phyloP scores from a whole-genome alignment of 2,113 vertebrate genomes.

The Crotalus helleri region DNA sequence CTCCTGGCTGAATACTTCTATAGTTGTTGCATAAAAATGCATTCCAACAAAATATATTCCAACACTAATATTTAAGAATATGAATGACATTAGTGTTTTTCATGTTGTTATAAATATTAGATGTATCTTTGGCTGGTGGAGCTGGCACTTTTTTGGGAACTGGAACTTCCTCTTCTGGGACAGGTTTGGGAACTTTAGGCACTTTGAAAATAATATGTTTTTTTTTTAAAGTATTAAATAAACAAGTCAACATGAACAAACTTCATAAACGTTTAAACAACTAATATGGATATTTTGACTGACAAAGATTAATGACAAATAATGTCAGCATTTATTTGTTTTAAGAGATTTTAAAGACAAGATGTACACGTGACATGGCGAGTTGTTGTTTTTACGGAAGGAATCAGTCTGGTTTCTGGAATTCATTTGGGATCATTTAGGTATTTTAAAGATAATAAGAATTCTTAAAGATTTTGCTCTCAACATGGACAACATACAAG shows the following conservation, averaged over 20 bases:
- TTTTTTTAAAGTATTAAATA: background rate
- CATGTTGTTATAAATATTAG: background rate
- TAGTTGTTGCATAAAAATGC: background rate
- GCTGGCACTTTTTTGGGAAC: background rate
- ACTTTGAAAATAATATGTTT: background rate
- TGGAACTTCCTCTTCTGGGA: background rate
- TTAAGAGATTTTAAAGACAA: background rate
- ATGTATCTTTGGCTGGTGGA: background rate
- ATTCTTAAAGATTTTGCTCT: conserved; percentile 13
- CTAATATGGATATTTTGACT: background rate
- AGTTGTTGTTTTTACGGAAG: background rate
- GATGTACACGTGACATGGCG: background rate
- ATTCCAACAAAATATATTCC: background rate
- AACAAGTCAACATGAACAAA: background rate
- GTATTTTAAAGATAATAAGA: conserved; percentile 71
- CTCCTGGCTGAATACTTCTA: background rate
- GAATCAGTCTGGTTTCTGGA: background rate
- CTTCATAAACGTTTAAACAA: background rate
- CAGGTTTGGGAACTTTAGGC: background rate
- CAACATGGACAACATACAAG: background rate
- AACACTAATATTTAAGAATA: background rate
- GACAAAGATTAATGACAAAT: background rate
- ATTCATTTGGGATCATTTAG: conserved; percentile 48
- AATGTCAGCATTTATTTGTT: background rate
- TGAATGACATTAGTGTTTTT: background rate